Percentiles rank a stretch among this genome's conserved stretches.
These are phyloP conservation scores for Drosophila kambysellisi DNA, from an alignment of 2,888 invertebrate genomes.

Conservation along the genomic window DNA sequence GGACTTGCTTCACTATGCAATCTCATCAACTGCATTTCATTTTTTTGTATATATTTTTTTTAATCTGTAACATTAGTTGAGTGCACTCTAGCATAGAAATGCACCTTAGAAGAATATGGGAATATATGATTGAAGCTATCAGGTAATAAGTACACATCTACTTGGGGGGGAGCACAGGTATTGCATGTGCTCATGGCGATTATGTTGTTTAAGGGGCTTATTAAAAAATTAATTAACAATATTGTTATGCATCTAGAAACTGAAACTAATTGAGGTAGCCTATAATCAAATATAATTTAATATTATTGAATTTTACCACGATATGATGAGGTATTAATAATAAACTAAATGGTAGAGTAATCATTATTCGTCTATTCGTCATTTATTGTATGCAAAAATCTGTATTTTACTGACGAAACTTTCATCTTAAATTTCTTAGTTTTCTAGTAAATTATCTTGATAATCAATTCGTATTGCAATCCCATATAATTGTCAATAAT, in stretches of 20 bases:
- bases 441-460: neutral
- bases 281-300: neutral
- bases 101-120: conserved; percentile 25
- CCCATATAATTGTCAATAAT: conserved; percentile 1
- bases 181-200: conserved; percentile 28
- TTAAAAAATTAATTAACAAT: conserved; percentile 19
- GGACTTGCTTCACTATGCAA: conserved; percentile 43
- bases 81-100: conserved; percentile 35
- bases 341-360: neutral
- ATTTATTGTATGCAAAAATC: neutral
- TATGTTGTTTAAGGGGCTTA: neutral
- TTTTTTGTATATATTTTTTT: neutral
- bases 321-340: neutral
- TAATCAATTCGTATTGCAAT: neutral
- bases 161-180: neutral
- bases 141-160: neutral
- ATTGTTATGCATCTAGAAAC: neutral
- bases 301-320: neutral
- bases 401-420: neutral
- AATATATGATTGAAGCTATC: conserved; percentile 1
- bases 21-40: conserved; percentile 45
- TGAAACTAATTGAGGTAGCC: neutral
- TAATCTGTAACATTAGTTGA: conserved; percentile 10
- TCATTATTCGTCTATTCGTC: neutral
- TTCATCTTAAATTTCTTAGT: neutral